Base-by-base conservation (phyloP, 2,888 invertebrate genomes). In the Meganola albula region DNA sequence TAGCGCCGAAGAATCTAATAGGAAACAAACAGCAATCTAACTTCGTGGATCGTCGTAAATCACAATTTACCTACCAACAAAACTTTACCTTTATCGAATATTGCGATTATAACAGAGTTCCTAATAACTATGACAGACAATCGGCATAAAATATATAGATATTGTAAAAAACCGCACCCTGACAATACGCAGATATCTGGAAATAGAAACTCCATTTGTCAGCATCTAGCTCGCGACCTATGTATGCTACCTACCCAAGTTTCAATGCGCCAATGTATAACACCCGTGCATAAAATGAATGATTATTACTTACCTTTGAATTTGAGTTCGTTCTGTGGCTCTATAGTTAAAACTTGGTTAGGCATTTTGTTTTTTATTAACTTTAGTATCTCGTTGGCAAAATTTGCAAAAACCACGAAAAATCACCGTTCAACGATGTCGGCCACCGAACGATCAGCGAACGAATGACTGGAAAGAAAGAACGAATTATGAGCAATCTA, bases 321-420 rank as follows among this genome's bases (percentile, higher is more conserved):
- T 88, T 92, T 93, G 65, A 96, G 90, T 87, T 96, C 96, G 84
- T 90, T 90, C 85, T 92, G 91, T 61, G 96, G 96, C 70, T 95
- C 94, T 90, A 96, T 94, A 74, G 89, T 88, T 83, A 96, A 88
- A 75, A 94, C 90, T 79, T 94, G 94, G 76, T 93, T 93, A 63
- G 90, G 90, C 84, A 85, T 85, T 69, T 75, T 83, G 65, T 63
- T 63, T 56, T 62, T 53, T 53, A 69, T 88, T 88, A 90, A 89
- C 89, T 78, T 72, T 87, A 40, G 44, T 69, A 66, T 62, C 60
- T 68, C 66, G 72, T 69, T 71, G 70, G 71, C 63, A 76, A 79
- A 57, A 78, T 66, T 65, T 64, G 61, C 61, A 57, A 20, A 60
- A 61, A 65, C 68, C 64, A 63, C 63, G 51, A 58, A 65, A 67